Evolutionary conservation across 1,140 invertebrate species (phyloP).

Genomic region (Cephus cinctus): DNA sequence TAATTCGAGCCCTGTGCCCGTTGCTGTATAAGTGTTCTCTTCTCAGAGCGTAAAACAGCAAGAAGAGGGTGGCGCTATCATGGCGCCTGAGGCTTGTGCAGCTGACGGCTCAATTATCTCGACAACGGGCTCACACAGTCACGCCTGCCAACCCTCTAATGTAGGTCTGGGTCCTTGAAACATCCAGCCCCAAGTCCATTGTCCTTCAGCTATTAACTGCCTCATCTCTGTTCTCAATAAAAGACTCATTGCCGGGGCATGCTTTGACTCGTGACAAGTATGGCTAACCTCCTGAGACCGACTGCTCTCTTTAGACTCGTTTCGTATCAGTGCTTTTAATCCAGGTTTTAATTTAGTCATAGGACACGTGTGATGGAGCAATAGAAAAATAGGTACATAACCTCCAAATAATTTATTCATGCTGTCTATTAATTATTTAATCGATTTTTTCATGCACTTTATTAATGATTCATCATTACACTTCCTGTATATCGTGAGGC

Average conservation of each 20-base stretch:
- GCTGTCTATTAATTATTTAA: too few species aligned
- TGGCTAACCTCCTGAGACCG: too few species aligned
- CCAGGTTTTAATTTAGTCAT: too few species aligned
- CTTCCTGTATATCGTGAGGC: too few species aligned
- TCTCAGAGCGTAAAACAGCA: background rate
- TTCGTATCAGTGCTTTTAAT: too few species aligned
- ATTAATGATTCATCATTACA: too few species aligned
- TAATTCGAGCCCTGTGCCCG: constrained; percentile 12
- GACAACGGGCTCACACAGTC: constrained; percentile 37
- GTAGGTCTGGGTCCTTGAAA: constrained; percentile 24
- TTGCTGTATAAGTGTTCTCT: background rate
- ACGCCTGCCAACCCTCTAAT: constrained; percentile 31
- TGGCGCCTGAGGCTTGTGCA: constrained; percentile 42
- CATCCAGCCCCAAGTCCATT: constrained; percentile 34
- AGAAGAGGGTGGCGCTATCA: constrained; percentile 26
- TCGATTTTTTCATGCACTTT: too few species aligned
- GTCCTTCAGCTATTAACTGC: constrained; percentile 39
- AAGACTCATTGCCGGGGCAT: constrained; percentile 35
- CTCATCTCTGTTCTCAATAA: constrained; percentile 24
- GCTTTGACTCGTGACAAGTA: constrained; percentile 33
- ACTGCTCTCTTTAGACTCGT: too few species aligned
- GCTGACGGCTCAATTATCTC: constrained; percentile 51
- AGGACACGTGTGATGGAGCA: too few species aligned
- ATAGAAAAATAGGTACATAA: too few species aligned
- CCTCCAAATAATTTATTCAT: too few species aligned